These are phyloP conservation scores for Cydia splendana DNA, from an alignment of 1,140 invertebrate genomes.

Conservation along the genomic window DNA sequence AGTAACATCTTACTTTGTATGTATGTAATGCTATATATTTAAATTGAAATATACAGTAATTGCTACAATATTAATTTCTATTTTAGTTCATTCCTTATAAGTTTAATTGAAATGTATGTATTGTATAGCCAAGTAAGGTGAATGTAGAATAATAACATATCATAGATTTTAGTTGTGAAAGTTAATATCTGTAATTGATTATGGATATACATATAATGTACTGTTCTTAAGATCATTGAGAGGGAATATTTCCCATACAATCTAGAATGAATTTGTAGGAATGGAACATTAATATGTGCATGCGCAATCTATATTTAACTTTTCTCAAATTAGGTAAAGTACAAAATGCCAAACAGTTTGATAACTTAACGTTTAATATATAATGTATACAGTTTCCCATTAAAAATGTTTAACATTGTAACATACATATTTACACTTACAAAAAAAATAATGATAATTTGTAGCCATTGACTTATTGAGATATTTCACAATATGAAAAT, in stretches of 20 bases:
- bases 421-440: no score
- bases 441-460: background rate
- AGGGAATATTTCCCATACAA: background rate
- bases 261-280: background rate
- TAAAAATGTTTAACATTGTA: no score
- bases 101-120: constrained; percentile 17
- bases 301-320: background rate
- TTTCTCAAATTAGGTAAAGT: background rate
- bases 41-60: constrained; percentile 2
- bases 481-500: background rate
- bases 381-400: no score
- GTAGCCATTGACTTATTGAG: background rate
- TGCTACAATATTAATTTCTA: background rate
- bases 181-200: background rate
- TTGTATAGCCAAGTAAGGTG: background rate
- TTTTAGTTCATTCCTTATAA: constrained; percentile 24
- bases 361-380: background rate
- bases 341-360: background rate
- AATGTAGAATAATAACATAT: constrained; percentile 24
- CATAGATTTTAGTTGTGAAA: constrained; percentile 10
- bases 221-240: background rate
- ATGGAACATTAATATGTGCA: background rate
- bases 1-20: background rate
- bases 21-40: constrained; percentile 28
- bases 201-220: background rate